These are phyloP conservation scores for Leptinotarsa undecemlineata DNA, from an alignment of 1,140 invertebrate genomes.

Conservation along the genomic window DNA sequence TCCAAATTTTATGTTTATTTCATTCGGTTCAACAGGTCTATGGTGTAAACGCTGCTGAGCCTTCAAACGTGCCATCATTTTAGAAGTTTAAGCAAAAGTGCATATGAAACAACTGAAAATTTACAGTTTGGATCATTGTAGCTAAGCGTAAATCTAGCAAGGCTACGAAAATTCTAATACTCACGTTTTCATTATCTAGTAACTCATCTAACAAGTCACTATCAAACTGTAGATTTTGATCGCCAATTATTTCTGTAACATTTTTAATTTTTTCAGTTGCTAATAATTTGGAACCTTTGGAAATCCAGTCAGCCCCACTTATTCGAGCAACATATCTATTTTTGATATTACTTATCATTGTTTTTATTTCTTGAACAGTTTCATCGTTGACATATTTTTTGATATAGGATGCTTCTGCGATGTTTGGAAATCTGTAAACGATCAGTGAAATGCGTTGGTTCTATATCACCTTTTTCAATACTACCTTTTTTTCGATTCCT, in stretches of 20 bases:
- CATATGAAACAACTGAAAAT: too few species aligned
- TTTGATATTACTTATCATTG: conserved; percentile 35
- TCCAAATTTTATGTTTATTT: too few species aligned
- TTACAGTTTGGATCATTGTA: too few species aligned
- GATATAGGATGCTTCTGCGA: conserved; percentile 36
- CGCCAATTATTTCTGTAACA: conserved; percentile 30
- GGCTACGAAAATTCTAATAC: not conserved
- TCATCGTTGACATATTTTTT: conserved; percentile 24
- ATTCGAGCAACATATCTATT: conserved; percentile 25
- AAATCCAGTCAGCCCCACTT: conserved; percentile 37
- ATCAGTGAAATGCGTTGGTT: conserved; percentile 2
- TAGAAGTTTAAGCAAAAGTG: too few species aligned
- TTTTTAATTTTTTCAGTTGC: conserved; percentile 24
- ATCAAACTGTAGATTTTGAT: conserved; percentile 20
- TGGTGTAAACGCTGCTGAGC: too few species aligned
- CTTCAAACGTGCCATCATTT: too few species aligned
- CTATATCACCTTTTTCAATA: not conserved
- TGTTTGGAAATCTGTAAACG: conserved; percentile 33
- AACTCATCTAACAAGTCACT: conserved; percentile 20
- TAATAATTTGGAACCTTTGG: conserved; percentile 24
- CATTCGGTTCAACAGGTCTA: too few species aligned
- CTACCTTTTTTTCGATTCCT: conserved; percentile 4
- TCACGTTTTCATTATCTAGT: conserved; percentile 21
- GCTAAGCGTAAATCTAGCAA: too few species aligned
- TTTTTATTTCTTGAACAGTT: conserved; percentile 28